Evolutionary conservation across 2,888 invertebrate genomes (phyloP).

Genomic region (Drosophila mayaguana): DNA sequence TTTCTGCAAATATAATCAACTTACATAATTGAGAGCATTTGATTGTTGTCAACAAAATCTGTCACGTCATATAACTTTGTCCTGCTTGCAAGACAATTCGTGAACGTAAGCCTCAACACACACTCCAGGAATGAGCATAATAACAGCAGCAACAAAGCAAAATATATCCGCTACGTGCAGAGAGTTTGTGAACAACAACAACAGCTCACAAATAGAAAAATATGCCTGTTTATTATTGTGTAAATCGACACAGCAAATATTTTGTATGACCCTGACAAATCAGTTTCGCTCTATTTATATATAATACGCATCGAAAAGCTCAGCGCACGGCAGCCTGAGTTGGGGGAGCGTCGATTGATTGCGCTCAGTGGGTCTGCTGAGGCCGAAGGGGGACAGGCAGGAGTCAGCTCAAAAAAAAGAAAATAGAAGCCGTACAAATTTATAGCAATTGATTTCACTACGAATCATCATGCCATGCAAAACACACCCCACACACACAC

Average conservation of each 20-base stretch:
- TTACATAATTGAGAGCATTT: constrained; percentile 64
- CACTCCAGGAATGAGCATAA: constrained; percentile 1
- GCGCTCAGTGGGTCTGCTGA: background rate
- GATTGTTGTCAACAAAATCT: constrained; percentile 45
- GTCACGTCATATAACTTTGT: constrained; percentile 68
- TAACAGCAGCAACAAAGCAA: background rate
- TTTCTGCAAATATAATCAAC: constrained; percentile 55
- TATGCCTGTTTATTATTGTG: constrained; percentile 60
- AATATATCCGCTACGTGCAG: constrained; percentile 14
- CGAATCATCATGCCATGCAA: constrained; percentile 54
- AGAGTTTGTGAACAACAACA: constrained; percentile 6
- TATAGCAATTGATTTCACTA: constrained; percentile 72
- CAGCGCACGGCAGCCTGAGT: constrained; percentile 36
- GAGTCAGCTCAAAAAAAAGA: constrained; percentile 39
- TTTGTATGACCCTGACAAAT: constrained; percentile 72
- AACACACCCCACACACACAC: background rate
- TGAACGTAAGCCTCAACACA: constrained; percentile 19
- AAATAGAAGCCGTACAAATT: constrained; percentile 75
- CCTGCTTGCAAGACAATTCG: constrained; percentile 12
- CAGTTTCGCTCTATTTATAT: constrained; percentile 72
- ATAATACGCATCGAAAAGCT: constrained; percentile 63
- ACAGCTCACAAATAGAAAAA: constrained; percentile 18
- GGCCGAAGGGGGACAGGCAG: background rate
- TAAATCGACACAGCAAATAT: constrained; percentile 60
- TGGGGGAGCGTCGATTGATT: constrained; percentile 39